Percentiles rank a stretch among this genome's conserved stretches.
These are phyloP conservation scores for Adelosebastes latens DNA, from an alignment of 2,797 vertebrate genomes.

Conservation along the genomic window DNA sequence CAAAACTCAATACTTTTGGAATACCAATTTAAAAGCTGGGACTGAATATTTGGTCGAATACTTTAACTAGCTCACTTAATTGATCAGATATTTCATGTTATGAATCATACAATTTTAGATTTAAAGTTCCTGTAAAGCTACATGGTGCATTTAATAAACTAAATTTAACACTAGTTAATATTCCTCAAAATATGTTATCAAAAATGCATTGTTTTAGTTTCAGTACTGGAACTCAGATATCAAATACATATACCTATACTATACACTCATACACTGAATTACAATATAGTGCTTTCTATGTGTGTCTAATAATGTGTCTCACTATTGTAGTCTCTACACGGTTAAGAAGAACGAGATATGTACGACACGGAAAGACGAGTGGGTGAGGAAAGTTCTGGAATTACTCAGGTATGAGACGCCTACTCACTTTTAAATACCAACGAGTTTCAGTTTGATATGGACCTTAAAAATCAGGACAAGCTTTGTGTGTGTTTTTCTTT, in stretches of 20 bases:
- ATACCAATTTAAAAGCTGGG: neutral
- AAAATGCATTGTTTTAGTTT: neutral
- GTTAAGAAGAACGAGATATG: constrained; percentile 61
- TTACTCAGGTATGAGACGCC: constrained; percentile 71
- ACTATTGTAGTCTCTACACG: constrained; percentile 73
- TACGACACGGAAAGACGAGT: constrained; percentile 48
- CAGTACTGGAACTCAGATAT: neutral
- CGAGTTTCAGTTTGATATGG: neutral
- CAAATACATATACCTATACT: neutral
- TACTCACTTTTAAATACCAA: neutral
- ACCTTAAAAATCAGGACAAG: neutral
- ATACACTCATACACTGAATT: neutral
- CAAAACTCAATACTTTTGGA: neutral
- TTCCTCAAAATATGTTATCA: neutral
- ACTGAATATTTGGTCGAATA: neutral
- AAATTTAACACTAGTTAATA: neutral
- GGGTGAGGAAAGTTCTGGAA: constrained; percentile 70
- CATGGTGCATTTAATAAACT: neutral
- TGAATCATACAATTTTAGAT: neutral
- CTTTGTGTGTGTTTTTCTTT: neutral
- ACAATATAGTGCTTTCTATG: neutral
- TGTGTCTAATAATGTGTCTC: constrained; percentile 1
- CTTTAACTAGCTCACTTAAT: neutral
- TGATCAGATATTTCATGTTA: neutral
- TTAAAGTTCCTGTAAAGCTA: neutral